Evolutionary conservation across 1,140 invertebrate species (phyloP), one percentile per base, ranked within the genome.

Genomic region (Temnothorax curvispinosus): DNA sequence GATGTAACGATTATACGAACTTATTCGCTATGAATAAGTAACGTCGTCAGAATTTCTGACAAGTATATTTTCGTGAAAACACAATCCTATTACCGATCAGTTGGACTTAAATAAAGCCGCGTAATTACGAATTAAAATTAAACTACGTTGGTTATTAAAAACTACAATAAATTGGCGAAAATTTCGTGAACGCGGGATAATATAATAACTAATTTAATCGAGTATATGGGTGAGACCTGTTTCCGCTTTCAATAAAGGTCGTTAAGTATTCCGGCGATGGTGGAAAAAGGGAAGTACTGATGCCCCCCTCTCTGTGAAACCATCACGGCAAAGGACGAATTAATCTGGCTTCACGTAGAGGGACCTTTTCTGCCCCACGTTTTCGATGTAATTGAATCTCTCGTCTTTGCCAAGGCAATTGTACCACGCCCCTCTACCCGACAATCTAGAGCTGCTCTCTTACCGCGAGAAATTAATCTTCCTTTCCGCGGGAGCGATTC

Each of bases 381-480:
- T 92, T 91, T 88, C 90, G 88, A 92, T 90, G 90, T 92, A 92
- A 92, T 92, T 91, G 91, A 92, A 92, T 92, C 91, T 92, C 90
- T 90, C 88, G 88, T 90, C 90, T 90, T 89, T 91, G 87, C 90
- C 88, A 67, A 86, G 90, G 90, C 90, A 92, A 92, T 92, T 91
- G 88, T 90, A 82, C 91, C 84, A 47, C 74, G 78, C 85, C 65
- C 52, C 52, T 58, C 60, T 60, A 15, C 11, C 84, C 58, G 71
- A 88, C 75, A 90, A 90, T 90, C 87, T 89, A 88, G 78, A 65
- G 77, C 88, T 88, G 87, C 88, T 90, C 88, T 91, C 88, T 87
- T 88, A 87, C 88, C 87, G 88, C 82, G 81, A 88, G 88, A 91
- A 92, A 92, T 92, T 92, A 92, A 92, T 92, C 88, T 92, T 90